Evolutionary conservation across 2,797 vertebrate species (phyloP), one percentile per base, ranked within the genome.

Genomic region (Zenarchopterus dispar): DNA sequence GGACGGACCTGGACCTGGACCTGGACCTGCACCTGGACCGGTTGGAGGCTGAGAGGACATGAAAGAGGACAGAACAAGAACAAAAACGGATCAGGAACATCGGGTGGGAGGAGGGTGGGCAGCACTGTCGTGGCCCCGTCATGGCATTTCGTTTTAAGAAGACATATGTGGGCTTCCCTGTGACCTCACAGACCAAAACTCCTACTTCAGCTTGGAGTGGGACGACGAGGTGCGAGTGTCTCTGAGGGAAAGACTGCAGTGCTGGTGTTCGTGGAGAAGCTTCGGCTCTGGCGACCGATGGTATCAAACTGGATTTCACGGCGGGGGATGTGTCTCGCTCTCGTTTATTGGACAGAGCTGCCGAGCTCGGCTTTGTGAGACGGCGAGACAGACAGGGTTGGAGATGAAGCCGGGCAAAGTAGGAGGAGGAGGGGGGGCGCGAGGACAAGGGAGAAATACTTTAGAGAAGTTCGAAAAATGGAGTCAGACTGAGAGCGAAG

Each of bases 291-390:
- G 62, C 80, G 77, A 87, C 61, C 16, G 83, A 66, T 82, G 67
- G 61, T 47, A 72, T 79, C 2, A 49, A 19, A 43, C 18, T 26
- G 67, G 18, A 31, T 55, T 42, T 42, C 67, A 65, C 43, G 55
- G 49, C 54, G 61, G 73, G 66, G 70, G 68, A 78, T 81, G 78
- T 63, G 77, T 77, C 59, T 43, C 42, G 17, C 62, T 84, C 77
- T 81, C 84, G 86, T 89, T 82, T 81, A 84, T 84, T 50, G 58
- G 70, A 77, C 58, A 44, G 56, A 42, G 46, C 54, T 77, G 75
- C 63, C 68, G 73, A 68, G 64, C 21, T 17, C 24, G 47, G 46
- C 52, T 73, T 56, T 46, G 70, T 67, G 53, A 67, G 26, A 75
- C 54, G 77, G 62, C 62, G 54, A 51, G 60, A 53, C 22, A 1